Conservation (phyloP, 2,113 vertebrate species). For the Pseudorectes ferrugineus region DNA sequence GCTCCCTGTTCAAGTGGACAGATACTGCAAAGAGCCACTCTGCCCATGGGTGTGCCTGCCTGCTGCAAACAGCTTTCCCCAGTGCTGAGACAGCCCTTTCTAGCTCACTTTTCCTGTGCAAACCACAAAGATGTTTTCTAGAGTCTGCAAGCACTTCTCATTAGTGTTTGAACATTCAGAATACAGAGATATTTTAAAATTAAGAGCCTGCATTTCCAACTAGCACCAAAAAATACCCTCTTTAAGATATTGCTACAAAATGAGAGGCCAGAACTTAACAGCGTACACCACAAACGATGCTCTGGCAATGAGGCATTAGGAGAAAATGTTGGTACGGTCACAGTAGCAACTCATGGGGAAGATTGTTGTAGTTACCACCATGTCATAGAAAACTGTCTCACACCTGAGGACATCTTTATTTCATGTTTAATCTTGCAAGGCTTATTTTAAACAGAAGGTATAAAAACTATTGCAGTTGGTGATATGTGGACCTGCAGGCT, state of each 20-base stretch:
- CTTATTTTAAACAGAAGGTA: neutral
- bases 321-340: neutral
- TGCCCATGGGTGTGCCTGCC: neutral
- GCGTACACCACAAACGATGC: neutral
- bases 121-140: conserved; percentile 14
- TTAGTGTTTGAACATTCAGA: neutral
- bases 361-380: neutral
- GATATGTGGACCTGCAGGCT: neutral
- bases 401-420: neutral
- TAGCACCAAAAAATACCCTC: neutral
- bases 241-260: neutral
- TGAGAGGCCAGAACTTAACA: neutral
- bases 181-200: neutral
- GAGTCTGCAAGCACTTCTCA: neutral
- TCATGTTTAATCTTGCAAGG: neutral
- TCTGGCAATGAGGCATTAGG: neutral
- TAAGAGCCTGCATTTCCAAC: neutral
- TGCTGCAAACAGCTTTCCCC: neutral
- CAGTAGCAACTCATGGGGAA: neutral
- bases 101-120: neutral
- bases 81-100: neutral
- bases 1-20: neutral
- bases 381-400: neutral
- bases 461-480: neutral
- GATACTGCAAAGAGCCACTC: neutral